Evolutionary conservation across 2,797 vertebrate genomes (phyloP).

Genomic region (Halcyon smyrnensis): DNA sequence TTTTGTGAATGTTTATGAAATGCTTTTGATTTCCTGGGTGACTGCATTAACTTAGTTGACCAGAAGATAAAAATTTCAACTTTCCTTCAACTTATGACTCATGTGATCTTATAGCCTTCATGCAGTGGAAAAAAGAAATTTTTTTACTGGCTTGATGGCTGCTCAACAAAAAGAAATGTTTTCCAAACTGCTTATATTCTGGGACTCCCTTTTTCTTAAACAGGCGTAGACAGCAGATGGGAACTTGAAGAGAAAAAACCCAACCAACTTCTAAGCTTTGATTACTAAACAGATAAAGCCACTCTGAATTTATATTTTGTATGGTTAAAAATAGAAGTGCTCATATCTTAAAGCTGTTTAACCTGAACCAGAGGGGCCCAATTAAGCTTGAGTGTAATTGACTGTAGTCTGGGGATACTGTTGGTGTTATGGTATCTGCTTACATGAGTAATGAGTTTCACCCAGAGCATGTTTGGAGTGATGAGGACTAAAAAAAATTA

Average conservation of each 20-base stretch:
- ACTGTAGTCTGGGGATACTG: not conserved
- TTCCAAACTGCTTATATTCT: not conserved
- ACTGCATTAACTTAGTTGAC: not conserved
- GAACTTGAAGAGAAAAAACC: not conserved
- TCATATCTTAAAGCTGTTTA: not conserved
- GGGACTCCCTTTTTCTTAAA: not conserved
- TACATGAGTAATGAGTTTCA: not conserved
- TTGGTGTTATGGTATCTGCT: not conserved
- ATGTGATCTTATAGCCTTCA: not conserved
- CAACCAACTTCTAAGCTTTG: not conserved
- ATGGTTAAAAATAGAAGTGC: conserved; percentile 11
- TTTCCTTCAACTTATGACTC: not conserved
- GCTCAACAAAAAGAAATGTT: not conserved
- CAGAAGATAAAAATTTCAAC: not conserved
- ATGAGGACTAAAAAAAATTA: conserved; percentile 16
- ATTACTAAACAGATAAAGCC: conserved; percentile 18
- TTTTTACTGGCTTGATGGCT: not conserved
- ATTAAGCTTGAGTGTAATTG: not conserved
- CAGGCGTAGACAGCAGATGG: not conserved
- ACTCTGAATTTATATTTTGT: not conserved
- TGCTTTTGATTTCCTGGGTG: not conserved
- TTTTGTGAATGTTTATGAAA: not conserved
- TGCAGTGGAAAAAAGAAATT: not conserved
- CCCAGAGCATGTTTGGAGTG: not conserved
- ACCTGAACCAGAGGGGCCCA: not conserved